These are phyloP conservation scores for Trichogramma dendrolimi DNA, from an alignment of 2,888 invertebrate genomes.

Conservation along the genomic window DNA sequence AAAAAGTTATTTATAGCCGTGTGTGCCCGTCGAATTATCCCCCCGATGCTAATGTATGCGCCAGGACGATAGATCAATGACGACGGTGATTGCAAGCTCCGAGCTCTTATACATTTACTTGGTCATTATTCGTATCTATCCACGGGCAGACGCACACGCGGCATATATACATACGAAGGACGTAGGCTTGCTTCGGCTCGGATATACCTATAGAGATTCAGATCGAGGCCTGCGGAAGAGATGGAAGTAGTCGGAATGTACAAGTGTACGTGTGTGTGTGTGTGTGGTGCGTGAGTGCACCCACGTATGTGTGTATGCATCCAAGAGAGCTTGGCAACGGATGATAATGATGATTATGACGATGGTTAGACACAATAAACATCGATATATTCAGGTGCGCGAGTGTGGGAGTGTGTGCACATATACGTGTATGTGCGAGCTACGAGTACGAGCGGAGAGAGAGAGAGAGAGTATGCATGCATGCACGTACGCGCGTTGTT, in stretches of 20 bases:
- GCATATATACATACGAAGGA: no score
- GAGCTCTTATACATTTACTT: no score
- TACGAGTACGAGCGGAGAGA: slow-evolving; percentile 3
- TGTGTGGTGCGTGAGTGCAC: not conserved
- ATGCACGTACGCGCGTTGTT: slow-evolving; percentile 13
- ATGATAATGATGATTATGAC: not conserved
- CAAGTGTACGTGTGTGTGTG: not conserved
- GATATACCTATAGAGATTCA: no score
- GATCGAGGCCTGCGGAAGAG: slow-evolving; percentile 1
- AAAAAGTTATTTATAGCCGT: no score
- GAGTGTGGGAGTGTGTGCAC: slow-evolving; percentile 14
- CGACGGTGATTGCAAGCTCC: no score
- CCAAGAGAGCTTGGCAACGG: not conserved
- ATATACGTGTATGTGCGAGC: slow-evolving; percentile 18
- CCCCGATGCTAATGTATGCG: no score
- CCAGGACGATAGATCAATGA: no score
- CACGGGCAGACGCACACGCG: no score
- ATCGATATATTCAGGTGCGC: slow-evolving; percentile 24
- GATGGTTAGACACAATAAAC: slow-evolving; percentile 25
- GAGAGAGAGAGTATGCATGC: not conserved
- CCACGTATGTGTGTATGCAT: not conserved
- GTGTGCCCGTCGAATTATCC: no score
- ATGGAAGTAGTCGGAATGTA: slow-evolving; percentile 9
- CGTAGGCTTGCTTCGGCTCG: no score
- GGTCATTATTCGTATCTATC: no score